Percentiles rank a stretch among this genome's conserved stretches.
These are phyloP conservation scores for Arge pagana DNA, from an alignment of 2,888 invertebrate genomes.

Conservation along the genomic window DNA sequence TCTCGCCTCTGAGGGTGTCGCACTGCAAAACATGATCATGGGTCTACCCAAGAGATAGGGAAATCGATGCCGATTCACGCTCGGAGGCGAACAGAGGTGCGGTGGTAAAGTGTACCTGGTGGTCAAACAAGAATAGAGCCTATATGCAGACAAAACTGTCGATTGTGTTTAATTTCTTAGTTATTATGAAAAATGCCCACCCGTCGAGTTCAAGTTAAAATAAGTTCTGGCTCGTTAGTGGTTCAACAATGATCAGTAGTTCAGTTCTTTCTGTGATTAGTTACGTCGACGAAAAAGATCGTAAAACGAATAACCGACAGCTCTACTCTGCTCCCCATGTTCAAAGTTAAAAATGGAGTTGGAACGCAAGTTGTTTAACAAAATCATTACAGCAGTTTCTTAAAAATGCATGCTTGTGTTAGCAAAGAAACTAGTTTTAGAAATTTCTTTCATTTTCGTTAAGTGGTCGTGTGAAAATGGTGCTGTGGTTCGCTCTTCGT, in stretches of 20 bases:
- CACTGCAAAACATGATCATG: constrained; percentile 2
- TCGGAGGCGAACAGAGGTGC: constrained; percentile 50
- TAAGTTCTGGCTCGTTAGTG: constrained; percentile 11
- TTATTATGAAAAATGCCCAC: constrained; percentile 9
- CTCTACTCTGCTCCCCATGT: not conserved
- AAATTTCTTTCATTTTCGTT: constrained; percentile 14
- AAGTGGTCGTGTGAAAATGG: constrained; percentile 21
- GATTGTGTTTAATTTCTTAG: constrained; percentile 26
- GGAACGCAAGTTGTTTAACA: constrained; percentile 1
- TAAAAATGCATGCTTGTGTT: constrained; percentile 15
- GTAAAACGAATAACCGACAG: not conserved
- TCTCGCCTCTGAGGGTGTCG: constrained; percentile 43
- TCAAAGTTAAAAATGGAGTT: constrained; percentile 13
- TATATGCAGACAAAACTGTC: constrained; percentile 48
- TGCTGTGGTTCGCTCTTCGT: constrained; percentile 16
- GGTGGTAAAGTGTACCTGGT: constrained; percentile 56
- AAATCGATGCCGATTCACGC: constrained; percentile 26
- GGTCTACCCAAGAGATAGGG: constrained; percentile 8
- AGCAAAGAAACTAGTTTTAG: constrained; percentile 5
- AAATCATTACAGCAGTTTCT: constrained; percentile 3
- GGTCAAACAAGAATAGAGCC: constrained; percentile 52
- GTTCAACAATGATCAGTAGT: not conserved
- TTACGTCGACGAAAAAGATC: not conserved
- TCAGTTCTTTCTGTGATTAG: constrained; percentile 6
- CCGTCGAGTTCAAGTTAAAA: constrained; percentile 10